These are phyloP conservation scores for Isotomurus palustris DNA, from an alignment of 2,888 invertebrate species.

Conservation along the genomic window DNA sequence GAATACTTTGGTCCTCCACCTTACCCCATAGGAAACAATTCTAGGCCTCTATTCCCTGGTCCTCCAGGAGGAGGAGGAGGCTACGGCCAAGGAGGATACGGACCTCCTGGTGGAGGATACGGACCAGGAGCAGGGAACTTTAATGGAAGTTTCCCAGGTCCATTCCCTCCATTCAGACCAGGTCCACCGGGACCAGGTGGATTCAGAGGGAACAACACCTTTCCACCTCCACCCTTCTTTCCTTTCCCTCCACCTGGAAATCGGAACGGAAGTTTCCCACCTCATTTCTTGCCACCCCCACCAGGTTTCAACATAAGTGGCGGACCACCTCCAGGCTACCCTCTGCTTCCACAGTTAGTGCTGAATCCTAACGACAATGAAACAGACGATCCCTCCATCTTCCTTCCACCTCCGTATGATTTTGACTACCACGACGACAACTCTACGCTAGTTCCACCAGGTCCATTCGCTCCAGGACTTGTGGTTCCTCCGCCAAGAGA, in stretches of 20 bases:
- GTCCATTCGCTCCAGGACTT: slow-evolving; percentile 82
- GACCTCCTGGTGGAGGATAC: slow-evolving; percentile 51
- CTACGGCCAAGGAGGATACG: slow-evolving; percentile 54
- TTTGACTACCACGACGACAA: slow-evolving; percentile 74
- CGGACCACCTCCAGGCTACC: slow-evolving; percentile 49
- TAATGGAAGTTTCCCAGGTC: slow-evolving; percentile 60
- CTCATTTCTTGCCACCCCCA: slow-evolving; percentile 33
- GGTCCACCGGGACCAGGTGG: slow-evolving; percentile 18
- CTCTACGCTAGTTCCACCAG: slow-evolving; percentile 69
- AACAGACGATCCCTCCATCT: slow-evolving; percentile 81
- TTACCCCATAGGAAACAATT: slow-evolving; percentile 10
- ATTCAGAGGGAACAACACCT: slow-evolving; percentile 15
- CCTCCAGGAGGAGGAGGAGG: slow-evolving; percentile 48
- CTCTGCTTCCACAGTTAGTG: slow-evolving; percentile 49
- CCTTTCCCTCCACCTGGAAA: slow-evolving; percentile 54
- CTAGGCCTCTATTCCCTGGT: slow-evolving; percentile 6
- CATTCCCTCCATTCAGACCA: slow-evolving; percentile 46
- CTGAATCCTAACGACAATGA: slow-evolving; percentile 56
- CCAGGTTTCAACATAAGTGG: slow-evolving; percentile 32
- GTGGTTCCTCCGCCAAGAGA: slow-evolving; percentile 82
- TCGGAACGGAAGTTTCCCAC: slow-evolving; percentile 33
- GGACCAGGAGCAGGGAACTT: slow-evolving; percentile 55
- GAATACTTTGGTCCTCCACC: slow-evolving; percentile 34
- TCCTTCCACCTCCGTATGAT: slow-evolving; percentile 86
- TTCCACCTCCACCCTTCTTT: slow-evolving; percentile 60